These are phyloP conservation scores for Macrostomum lignano DNA, from an alignment of 1,140 invertebrate species.

Conservation along the genomic window DNA sequence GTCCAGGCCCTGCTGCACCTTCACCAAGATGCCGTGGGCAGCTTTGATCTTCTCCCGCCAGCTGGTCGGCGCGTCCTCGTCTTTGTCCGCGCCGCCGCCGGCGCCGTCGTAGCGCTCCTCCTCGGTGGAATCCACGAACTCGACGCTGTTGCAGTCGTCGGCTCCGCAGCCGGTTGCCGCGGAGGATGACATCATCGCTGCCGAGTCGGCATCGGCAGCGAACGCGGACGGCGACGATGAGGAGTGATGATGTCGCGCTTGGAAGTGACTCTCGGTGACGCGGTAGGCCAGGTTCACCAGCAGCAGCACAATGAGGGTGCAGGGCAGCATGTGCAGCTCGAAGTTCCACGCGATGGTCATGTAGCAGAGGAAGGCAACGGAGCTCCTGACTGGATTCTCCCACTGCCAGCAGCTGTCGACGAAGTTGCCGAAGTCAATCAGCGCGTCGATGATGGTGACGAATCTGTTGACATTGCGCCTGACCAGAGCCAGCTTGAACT, in stretches of 20 bases:
- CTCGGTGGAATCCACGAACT: too few relatives aligned
- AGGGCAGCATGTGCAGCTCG: too few relatives aligned
- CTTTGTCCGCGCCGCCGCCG: too few relatives aligned
- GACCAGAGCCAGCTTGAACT: slow-evolving; percentile 59
- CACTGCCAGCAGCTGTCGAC: slow-evolving; percentile 75
- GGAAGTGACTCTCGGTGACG: slow-evolving; percentile 25
- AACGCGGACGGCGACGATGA: slow-evolving; percentile 9
- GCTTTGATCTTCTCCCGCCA: slow-evolving; percentile 63
- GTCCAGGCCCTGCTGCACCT: slow-evolving; percentile 57
- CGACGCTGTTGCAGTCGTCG: too few relatives aligned
- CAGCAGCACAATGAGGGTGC: too few relatives aligned
- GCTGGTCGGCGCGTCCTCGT: too few relatives aligned
- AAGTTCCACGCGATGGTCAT: too few relatives aligned
- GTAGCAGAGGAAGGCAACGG: slow-evolving; percentile 44
- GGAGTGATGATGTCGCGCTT: slow-evolving; percentile 1
- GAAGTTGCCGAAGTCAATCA: slow-evolving; percentile 59
- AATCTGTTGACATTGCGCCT: slow-evolving; percentile 60
- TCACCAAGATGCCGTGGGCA: slow-evolving; percentile 68
- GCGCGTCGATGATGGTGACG: slow-evolving; percentile 52
- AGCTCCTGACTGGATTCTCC: slow-evolving; percentile 53
- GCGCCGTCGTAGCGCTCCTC: too few relatives aligned
- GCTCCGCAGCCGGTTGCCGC: too few relatives aligned
- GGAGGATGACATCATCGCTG: too few relatives aligned
- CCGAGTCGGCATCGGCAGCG: too few relatives aligned
- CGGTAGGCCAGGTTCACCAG: too few relatives aligned